Evolutionary conservation across 1,140 invertebrate species (phyloP).

Genomic region (Drosophila parabipectinata): DNA sequence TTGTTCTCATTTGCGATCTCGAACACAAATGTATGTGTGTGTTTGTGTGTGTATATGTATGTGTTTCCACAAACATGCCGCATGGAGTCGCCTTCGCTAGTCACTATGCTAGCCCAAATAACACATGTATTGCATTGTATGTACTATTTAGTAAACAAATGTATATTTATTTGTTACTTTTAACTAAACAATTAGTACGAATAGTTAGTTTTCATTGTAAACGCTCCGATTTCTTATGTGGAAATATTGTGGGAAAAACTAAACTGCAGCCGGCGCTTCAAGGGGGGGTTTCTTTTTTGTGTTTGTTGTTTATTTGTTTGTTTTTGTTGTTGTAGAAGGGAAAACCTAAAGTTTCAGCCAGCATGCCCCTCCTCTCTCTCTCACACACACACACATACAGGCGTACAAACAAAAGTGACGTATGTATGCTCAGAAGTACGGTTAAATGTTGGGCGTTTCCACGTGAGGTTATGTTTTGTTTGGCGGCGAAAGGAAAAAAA

Average conservation of each 20-base stretch:
- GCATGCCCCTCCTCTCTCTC: not conserved
- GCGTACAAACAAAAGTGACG: slow-evolving; percentile 10
- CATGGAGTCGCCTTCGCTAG: slow-evolving; percentile 10
- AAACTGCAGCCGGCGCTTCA: slow-evolving; percentile 34
- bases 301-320: not conserved
- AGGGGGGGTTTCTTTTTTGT: not conserved
- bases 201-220: slow-evolving; percentile 2
- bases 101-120: not conserved
- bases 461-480: slow-evolving; percentile 76
- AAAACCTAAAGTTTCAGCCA: slow-evolving; percentile 67
- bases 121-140: too few relatives aligned
- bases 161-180: slow-evolving; percentile 31
- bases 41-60: not conserved
- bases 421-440: slow-evolving; percentile 10
- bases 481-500: slow-evolving; percentile 10
- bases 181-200: slow-evolving; percentile 62
- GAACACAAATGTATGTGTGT: not conserved
- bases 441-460: slow-evolving; percentile 77
- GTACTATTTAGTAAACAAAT: slow-evolving; percentile 55
- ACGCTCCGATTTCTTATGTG: slow-evolving; percentile 22
- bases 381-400: slow-evolving; percentile 19
- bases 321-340: slow-evolving; percentile 45
- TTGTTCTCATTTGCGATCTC: slow-evolving; percentile 27
- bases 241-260: slow-evolving; percentile 42
- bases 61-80: slow-evolving; percentile 32